Conservation (phyloP, 1,140 invertebrate species). For the Penaeus vannamei region DNA sequence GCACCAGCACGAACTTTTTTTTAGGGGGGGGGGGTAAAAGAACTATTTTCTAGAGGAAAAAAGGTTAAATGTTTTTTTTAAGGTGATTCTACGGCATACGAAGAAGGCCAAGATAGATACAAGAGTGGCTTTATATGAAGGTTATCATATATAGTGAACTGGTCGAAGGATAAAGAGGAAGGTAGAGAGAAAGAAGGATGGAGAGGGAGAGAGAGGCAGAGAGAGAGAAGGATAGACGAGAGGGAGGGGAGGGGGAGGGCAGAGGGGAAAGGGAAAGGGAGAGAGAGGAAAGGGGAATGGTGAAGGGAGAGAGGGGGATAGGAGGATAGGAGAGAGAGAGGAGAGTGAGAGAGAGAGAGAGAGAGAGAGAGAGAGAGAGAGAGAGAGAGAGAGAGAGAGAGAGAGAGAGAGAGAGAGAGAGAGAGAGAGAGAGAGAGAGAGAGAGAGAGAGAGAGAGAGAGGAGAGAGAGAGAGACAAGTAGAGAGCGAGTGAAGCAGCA, state of each 20-base stretch:
- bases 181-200: slow-evolving; percentile 5
- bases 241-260: too few relatives aligned
- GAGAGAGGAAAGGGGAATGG: neutral
- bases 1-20: too few relatives aligned
- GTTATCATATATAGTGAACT: too few relatives aligned
- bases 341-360: slow-evolving; percentile 17
- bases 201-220: neutral
- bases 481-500: neutral
- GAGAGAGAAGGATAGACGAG: neutral
- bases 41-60: too few relatives aligned
- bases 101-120: too few relatives aligned
- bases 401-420: neutral
- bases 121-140: too few relatives aligned
- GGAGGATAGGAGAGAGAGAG: neutral
- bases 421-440: slow-evolving; percentile 5
- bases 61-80: too few relatives aligned
- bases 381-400: slow-evolving; percentile 8
- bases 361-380: neutral
- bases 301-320: neutral
- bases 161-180: slow-evolving; percentile 5
- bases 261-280: neutral
- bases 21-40: too few relatives aligned
- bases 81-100: too few relatives aligned
- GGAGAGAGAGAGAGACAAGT: neutral
- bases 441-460: neutral